A percentile compares a stretch with the other conserved stretches of the same genome.
phyloP scores from a whole-genome alignment of 2,888 invertebrate species.

The Odontocerum albicorne region DNA sequence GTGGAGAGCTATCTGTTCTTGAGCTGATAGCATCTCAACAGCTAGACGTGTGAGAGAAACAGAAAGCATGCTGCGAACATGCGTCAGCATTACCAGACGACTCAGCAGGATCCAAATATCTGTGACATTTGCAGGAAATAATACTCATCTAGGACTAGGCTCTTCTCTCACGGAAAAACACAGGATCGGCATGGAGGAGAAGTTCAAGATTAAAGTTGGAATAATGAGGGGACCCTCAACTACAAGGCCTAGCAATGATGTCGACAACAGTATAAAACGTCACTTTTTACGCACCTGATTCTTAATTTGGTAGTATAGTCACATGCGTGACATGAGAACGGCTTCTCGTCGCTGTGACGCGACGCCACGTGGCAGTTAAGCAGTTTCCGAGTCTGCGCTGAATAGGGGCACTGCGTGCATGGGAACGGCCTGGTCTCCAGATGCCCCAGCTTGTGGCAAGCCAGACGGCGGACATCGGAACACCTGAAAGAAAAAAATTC shows the following conservation, averaged over 20 bases:
- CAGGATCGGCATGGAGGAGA: background rate
- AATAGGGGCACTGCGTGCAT: slow-evolving; percentile 22
- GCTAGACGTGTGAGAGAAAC: too few species aligned
- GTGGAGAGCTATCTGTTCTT: too few species aligned
- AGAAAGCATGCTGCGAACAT: too few species aligned
- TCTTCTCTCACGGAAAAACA: too few species aligned
- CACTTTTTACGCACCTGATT: slow-evolving; percentile 10
- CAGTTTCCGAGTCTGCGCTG: slow-evolving; percentile 9
- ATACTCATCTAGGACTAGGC: too few species aligned
- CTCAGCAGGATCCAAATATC: too few species aligned
- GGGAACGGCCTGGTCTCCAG: slow-evolving; percentile 14
- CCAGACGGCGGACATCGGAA: slow-evolving; percentile 15
- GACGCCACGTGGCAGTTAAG: slow-evolving; percentile 22
- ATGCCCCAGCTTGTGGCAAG: slow-evolving; percentile 21
- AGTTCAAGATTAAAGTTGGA: too few species aligned
- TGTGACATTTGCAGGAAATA: too few species aligned
- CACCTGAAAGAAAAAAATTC: slow-evolving; percentile 9
- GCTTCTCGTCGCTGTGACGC: slow-evolving; percentile 16
- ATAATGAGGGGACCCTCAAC: too few species aligned
- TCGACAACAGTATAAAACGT: background rate
- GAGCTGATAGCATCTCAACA: too few species aligned
- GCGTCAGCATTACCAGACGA: too few species aligned
- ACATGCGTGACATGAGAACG: slow-evolving; percentile 20
- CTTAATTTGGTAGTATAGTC: slow-evolving; percentile 16
- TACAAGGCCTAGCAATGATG: too few species aligned